Evolutionary conservation across 2,888 invertebrate genomes (phyloP).

Genomic region (Orchesella flavescens): DNA sequence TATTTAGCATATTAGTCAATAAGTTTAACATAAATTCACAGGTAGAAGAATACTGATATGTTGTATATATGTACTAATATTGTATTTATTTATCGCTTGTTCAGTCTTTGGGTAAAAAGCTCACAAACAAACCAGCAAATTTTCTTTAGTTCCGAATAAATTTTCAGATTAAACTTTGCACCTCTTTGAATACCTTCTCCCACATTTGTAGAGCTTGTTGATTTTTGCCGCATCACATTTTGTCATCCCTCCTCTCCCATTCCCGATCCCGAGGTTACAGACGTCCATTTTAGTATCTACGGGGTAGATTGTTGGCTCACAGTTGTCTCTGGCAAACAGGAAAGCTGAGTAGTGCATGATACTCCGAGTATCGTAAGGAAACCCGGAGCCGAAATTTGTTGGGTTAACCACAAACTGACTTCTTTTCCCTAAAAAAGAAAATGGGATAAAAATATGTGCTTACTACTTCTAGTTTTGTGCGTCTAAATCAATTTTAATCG

Average conservation of each 20-base stretch:
- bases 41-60: background rate
- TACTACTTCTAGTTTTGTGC: too few species aligned
- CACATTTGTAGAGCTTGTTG: conserved; percentile 53
- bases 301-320: conserved; percentile 49
- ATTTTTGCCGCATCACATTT: conserved; percentile 53
- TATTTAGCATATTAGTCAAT: too few species aligned
- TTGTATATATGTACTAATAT: background rate
- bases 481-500: too few species aligned
- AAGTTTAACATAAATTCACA: background rate
- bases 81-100: background rate
- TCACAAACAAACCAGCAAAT: background rate
- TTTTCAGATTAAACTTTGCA: conserved; percentile 20
- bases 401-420: conserved; percentile 40
- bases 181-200: conserved; percentile 31
- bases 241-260: conserved; percentile 49
- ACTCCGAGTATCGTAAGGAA: conserved; percentile 46
- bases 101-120: background rate
- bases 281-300: conserved; percentile 30
- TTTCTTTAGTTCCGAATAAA: background rate
- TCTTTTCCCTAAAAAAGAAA: conserved; percentile 14
- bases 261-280: conserved; percentile 35
- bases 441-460: too few species aligned
- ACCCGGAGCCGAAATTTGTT: conserved; percentile 21
- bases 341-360: conserved; percentile 60
- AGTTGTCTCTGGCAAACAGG: conserved; percentile 39